Base-by-base conservation (phyloP, 2,113 vertebrate genomes). In the Cyphomyrus plagiostoma region DNA sequence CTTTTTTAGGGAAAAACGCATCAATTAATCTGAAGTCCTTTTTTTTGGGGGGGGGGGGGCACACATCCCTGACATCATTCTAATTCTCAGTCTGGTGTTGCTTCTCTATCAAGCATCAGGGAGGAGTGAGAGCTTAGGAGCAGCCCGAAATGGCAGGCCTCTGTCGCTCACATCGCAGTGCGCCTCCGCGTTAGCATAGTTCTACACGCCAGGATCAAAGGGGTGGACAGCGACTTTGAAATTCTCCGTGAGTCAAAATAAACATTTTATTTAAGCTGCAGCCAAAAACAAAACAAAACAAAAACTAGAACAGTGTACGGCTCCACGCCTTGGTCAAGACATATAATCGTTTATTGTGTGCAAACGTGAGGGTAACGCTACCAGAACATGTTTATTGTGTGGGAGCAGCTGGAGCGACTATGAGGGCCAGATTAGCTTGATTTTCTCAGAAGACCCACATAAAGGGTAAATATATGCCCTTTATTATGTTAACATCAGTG, bases 191-290 rank as follows among this genome's bases (percentile, higher is more conserved):
- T 93, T 93, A 92, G 93, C 93, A 93, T 94, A 95, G 93, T 94
- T 95, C 92, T 66, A 92, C 91, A 92, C 88, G 88, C 89, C 82
- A 90, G 93, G 93, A 95, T 94, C 92, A 95, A 95, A 96, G 94
- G 93, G 93, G 91, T 86, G 94, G 94, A 94, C 94, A 93, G 93
- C 94, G 91, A 92, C 96, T 96, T 96, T 96, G 95, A 96, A 96
- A 96, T 96, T 94, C 95, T 96, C 95, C 95, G 95, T 94, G 95
- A 95, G 95, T 96, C 95, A 96, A 96, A 96, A 96, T 96, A 95
- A 95, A 95, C 95, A 96, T 96, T 96, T 96, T 93, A 95, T 96
- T 96, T 96, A 93, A 96, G 96, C 94, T 95, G 89, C 94, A 95
- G 95, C 95, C 96, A 96, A 95, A 94, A 94, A 53, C 19, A 53